phyloP scores from a whole-genome alignment of 2,797 vertebrate species.

The Peromyscus aztecus region DNA sequence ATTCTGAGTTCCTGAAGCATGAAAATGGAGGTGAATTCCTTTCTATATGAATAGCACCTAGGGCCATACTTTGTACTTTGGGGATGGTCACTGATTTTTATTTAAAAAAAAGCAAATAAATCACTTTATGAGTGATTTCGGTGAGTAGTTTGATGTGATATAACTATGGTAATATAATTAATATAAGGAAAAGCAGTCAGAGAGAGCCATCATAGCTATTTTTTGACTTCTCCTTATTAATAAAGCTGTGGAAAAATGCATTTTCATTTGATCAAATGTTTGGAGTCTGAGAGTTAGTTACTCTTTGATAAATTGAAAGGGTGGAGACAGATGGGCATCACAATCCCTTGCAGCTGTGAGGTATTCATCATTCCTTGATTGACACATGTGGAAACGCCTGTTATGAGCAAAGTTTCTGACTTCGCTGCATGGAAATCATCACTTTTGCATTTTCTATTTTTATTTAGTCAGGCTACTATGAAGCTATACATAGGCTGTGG shows the following conservation, averaged over 20 bases:
- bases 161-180: slow-evolving; percentile 19
- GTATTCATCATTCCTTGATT: neutral
- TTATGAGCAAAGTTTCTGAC: neutral
- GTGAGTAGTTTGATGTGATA: neutral
- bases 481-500: slow-evolving; percentile 57
- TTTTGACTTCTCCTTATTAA: slow-evolving; percentile 42
- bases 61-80: neutral
- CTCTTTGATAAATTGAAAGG: slow-evolving; percentile 32
- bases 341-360: neutral
- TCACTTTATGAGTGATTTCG: neutral
- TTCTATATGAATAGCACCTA: neutral
- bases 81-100: neutral
- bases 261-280: slow-evolving; percentile 56
- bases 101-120: neutral
- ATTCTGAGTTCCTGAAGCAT: slow-evolving; percentile 32
- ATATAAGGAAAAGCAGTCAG: neutral
- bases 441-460: slow-evolving; percentile 62
- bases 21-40: neutral
- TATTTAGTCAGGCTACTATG: slow-evolving; percentile 35
- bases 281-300: slow-evolving; percentile 1
- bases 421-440: neutral
- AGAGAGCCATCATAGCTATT: neutral
- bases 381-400: neutral
- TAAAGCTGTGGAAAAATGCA: slow-evolving; percentile 35
- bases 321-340: neutral